phyloP scores from a whole-genome alignment of 2,888 invertebrate species.

The Phalera bucephala region DNA sequence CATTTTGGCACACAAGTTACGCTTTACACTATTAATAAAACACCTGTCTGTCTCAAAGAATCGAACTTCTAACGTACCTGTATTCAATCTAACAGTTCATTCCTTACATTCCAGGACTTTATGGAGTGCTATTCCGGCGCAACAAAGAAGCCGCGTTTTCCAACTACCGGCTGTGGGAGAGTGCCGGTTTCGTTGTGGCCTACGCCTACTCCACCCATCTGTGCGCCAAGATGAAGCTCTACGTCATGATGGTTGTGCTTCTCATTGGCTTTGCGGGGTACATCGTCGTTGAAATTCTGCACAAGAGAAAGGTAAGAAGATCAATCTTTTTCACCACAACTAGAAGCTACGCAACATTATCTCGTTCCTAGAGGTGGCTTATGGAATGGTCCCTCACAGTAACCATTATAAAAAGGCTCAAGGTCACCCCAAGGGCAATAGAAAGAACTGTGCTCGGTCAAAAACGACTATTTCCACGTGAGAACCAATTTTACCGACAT shows the following conservation, averaged over 20 bases:
- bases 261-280: conserved; percentile 90
- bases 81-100: neutral
- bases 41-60: too few species aligned
- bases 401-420: too few species aligned
- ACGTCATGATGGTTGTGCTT: conserved; percentile 91
- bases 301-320: conserved; percentile 88
- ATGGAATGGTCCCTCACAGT: too few species aligned
- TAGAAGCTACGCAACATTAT: too few species aligned
- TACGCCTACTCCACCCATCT: conserved; percentile 94
- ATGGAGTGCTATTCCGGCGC: conserved; percentile 92
- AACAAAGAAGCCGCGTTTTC: conserved; percentile 97
- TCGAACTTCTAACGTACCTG: too few species aligned
- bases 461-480: too few species aligned
- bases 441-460: too few species aligned
- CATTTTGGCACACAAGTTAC: too few species aligned
- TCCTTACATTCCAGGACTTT: conserved; percentile 85
- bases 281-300: conserved; percentile 90
- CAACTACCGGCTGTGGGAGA: conserved; percentile 95
- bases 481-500: too few species aligned
- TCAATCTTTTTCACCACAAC: neutral
- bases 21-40: too few species aligned
- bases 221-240: conserved; percentile 93
- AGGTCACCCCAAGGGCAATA: too few species aligned
- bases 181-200: conserved; percentile 94
- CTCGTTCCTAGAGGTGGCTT: too few species aligned